Evolutionary conservation across 2,888 invertebrate genomes (phyloP).

Genomic region (Torymus aiolomorphi): DNA sequence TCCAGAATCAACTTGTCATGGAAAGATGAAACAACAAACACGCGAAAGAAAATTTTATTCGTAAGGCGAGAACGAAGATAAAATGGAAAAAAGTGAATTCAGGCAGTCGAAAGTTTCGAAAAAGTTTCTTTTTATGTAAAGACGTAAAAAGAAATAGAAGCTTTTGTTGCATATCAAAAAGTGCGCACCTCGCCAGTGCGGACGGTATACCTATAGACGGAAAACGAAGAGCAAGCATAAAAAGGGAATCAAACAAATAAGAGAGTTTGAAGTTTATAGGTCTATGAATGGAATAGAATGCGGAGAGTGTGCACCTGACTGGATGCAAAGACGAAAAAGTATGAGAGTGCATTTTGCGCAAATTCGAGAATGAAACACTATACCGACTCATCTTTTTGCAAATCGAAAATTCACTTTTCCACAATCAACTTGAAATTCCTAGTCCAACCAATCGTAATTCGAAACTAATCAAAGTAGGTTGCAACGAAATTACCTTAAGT

Average conservation of each 20-base stretch:
- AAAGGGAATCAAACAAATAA: conserved; percentile 46
- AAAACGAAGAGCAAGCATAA: conserved; percentile 26
- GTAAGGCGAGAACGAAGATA: background rate
- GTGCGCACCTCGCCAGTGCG: background rate
- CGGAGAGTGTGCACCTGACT: background rate
- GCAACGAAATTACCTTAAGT: no score
- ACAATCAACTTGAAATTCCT: no score
- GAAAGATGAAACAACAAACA: background rate
- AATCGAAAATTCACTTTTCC: no score
- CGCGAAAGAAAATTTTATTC: background rate
- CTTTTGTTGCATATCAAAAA: conserved; percentile 38
- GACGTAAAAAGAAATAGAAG: conserved; percentile 20
- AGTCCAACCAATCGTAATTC: no score
- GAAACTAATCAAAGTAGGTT: no score
- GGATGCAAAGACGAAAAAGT: conserved; percentile 6
- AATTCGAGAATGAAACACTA: background rate
- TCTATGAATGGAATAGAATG: conserved; percentile 23
- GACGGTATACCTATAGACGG: conserved; percentile 1
- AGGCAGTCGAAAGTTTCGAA: background rate
- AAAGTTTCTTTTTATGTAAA: conserved; percentile 21
- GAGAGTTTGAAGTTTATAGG: conserved; percentile 29
- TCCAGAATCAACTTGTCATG: no score
- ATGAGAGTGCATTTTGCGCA: conserved; percentile 3
- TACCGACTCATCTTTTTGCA: no score
- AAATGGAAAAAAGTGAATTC: background rate